A percentile compares a stretch with the other conserved stretches of the same genome.
Evolutionary conservation across 2,113 vertebrate species (phyloP).

Genomic region (Mystacornis crossleyi): DNA sequence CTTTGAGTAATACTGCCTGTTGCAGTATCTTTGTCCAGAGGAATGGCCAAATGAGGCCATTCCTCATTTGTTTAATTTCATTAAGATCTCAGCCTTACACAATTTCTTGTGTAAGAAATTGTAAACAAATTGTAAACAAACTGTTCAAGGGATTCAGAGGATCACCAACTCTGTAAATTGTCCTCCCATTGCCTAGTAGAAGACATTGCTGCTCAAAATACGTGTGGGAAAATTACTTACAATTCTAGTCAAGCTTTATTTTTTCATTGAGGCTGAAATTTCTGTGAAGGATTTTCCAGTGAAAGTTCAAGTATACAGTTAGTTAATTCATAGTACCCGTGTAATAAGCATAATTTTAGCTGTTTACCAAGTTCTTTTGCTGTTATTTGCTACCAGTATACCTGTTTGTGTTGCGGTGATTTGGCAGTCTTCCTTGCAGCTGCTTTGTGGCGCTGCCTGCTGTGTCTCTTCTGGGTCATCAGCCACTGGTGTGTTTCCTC

Average conservation of each 20-base stretch:
- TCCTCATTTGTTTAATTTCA: background rate
- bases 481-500: background rate
- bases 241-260: background rate
- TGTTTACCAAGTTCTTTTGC: background rate
- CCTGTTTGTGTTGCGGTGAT: background rate
- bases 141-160: background rate
- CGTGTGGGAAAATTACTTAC: background rate
- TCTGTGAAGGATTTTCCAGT: background rate
- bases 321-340: background rate
- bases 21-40: background rate
- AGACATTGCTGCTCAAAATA: background rate
- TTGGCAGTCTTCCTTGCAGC: background rate
- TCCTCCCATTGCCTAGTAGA: background rate
- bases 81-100: background rate
- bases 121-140: no score
- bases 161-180: background rate
- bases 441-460: background rate
- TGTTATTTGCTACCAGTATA: background rate
- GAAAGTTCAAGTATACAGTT: background rate
- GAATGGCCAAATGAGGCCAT: background rate
- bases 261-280: background rate
- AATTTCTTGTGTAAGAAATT: background rate
- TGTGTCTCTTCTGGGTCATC: background rate
- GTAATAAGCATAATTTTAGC: background rate
- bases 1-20: slow-evolving; percentile 5